Evolutionary conservation across 2,888 invertebrate species (phyloP).

Genomic region (Lottia gigantea): DNA sequence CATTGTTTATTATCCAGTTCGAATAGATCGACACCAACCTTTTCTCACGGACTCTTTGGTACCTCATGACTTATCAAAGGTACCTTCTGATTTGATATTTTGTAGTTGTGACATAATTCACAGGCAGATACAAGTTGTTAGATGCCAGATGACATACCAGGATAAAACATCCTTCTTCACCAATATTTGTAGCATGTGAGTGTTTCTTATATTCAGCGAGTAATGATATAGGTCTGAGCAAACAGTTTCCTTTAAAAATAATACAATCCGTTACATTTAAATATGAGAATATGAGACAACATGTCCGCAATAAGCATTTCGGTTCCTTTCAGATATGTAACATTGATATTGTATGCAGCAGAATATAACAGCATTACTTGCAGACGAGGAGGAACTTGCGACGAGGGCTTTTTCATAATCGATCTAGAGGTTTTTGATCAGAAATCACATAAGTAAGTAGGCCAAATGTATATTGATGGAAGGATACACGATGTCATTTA

Average conservation of each 20-base stretch:
- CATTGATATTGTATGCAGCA: constrained; percentile 31
- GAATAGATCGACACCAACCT: constrained; percentile 26
- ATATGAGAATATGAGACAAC: constrained; percentile 28
- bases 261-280: constrained; percentile 15
- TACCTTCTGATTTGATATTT: constrained; percentile 25
- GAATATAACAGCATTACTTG: constrained; percentile 40
- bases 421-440: constrained; percentile 39
- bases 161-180: constrained; percentile 28
- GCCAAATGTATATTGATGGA: constrained; percentile 36
- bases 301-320: constrained; percentile 35
- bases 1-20: constrained; percentile 12
- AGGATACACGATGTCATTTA: constrained; percentile 35
- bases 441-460: constrained; percentile 27
- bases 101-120: constrained; percentile 20
- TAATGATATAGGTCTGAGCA: constrained; percentile 16
- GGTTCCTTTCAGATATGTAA: constrained; percentile 30
- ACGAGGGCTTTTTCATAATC: constrained; percentile 33
- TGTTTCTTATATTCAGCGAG: constrained; percentile 14
- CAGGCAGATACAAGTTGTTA: constrained; percentile 18
- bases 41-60: constrained; percentile 25
- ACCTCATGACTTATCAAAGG: constrained; percentile 21
- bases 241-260: constrained; percentile 26
- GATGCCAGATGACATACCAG: constrained; percentile 24
- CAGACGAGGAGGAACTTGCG: constrained; percentile 31
- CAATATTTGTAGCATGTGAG: constrained; percentile 24